A percentile compares a stretch with the other conserved stretches of the same genome.
Evolutionary conservation across 2,888 invertebrate genomes (phyloP).

Genomic region (Candidula unifasciata): DNA sequence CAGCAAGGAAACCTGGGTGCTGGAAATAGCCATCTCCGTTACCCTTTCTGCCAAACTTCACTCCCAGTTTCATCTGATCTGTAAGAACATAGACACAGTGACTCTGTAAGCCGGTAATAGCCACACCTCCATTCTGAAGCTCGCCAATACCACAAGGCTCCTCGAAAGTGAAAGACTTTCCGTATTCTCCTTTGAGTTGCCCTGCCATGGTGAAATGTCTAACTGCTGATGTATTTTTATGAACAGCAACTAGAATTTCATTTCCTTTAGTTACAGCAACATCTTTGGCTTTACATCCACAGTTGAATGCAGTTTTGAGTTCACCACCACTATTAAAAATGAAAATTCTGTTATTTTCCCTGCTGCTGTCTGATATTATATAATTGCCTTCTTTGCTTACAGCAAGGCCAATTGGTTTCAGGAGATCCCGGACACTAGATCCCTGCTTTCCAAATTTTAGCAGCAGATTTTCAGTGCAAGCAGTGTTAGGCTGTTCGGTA

Average conservation of each 20-base stretch:
- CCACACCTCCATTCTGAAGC: conserved; percentile 60
- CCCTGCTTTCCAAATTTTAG: conserved; percentile 69
- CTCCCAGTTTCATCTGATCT: conserved; percentile 65
- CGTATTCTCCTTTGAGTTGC: conserved; percentile 60
- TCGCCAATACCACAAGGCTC: conserved; percentile 67
- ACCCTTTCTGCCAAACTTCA: conserved; percentile 72
- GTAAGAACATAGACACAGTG: conserved; percentile 68
- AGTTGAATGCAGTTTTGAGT: conserved; percentile 59
- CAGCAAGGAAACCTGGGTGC: conserved; percentile 66
- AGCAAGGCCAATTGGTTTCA: conserved; percentile 69
- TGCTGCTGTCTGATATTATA: conserved; percentile 67
- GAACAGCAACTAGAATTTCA: conserved; percentile 65
- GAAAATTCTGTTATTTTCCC: conserved; percentile 65
- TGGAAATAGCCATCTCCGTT: conserved; percentile 67
- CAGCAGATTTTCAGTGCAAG: conserved; percentile 62
- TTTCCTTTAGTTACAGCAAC: conserved; percentile 64
- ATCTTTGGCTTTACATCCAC: conserved; percentile 67
- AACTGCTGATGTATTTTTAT: conserved; percentile 62
- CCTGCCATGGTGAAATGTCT: conserved; percentile 65
- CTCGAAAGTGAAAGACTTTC: conserved; percentile 67
- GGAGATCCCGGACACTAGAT: conserved; percentile 62
- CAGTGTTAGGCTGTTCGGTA: conserved; percentile 6
- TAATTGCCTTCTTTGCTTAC: conserved; percentile 66
- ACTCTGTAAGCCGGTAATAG: conserved; percentile 65
- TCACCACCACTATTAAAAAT: conserved; percentile 66